Percentiles rank a stretch among this genome's conserved stretches.
Conservation (phyloP, 2,888 invertebrate genomes). For the Brachylomia viminalis region DNA sequence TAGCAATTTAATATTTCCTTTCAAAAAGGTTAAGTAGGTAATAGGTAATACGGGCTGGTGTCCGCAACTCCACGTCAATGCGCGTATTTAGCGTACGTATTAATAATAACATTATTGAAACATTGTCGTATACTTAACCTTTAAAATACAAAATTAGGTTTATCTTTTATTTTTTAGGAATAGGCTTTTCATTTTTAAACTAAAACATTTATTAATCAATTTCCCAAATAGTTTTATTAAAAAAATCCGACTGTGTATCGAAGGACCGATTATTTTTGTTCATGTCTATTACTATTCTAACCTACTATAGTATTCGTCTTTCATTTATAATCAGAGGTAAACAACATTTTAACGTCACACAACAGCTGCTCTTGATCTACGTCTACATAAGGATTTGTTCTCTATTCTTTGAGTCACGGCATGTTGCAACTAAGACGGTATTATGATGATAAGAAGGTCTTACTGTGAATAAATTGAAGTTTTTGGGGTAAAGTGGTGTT, state of each 20-base stretch:
- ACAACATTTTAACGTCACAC: slow-evolving; percentile 9
- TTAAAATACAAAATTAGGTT: not conserved
- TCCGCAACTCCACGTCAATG: too few relatives aligned
- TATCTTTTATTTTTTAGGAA: too few relatives aligned
- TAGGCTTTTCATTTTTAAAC: not conserved
- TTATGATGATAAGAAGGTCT: not conserved
- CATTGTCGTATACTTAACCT: too few relatives aligned
- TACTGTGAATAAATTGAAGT: not conserved
- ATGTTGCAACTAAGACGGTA: not conserved
- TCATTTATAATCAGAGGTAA: slow-evolving; percentile 14
- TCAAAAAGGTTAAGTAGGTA: not conserved
- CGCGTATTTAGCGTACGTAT: too few relatives aligned
- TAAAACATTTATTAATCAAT: not conserved
- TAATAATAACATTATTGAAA: too few relatives aligned
- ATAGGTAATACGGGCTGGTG: too few relatives aligned
- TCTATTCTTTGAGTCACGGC: not conserved
- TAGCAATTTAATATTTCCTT: slow-evolving; percentile 1
- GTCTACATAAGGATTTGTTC: slow-evolving; percentile 24
- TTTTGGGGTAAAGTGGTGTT: not conserved
- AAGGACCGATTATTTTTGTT: not conserved
- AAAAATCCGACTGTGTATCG: not conserved
- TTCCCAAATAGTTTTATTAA: not conserved
- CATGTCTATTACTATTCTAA: not conserved
- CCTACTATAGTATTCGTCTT: not conserved
- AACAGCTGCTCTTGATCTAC: slow-evolving; percentile 13